phyloP scores from a whole-genome alignment of 2,797 vertebrate species.

The Lophius americanus region DNA sequence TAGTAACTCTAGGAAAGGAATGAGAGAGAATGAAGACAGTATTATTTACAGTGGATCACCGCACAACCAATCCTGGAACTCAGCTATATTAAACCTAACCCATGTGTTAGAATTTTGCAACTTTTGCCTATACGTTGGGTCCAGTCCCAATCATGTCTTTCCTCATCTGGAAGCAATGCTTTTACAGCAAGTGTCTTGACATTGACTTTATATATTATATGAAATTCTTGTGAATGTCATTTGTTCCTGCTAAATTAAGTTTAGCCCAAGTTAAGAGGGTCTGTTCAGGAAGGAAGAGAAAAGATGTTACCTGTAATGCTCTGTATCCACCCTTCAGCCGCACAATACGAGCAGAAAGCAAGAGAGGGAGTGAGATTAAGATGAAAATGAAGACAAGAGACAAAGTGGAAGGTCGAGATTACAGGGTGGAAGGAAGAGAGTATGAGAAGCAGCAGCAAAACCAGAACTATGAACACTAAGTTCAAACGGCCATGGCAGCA shows the following conservation, averaged over 20 bases:
- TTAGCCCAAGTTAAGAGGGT: conserved; percentile 39
- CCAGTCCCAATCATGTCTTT: conserved; percentile 10
- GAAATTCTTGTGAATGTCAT: conserved; percentile 41
- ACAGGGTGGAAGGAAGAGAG: conserved; percentile 33
- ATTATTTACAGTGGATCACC: conserved; percentile 6
- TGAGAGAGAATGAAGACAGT: neutral
- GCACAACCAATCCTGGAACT: neutral
- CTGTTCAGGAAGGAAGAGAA: conserved; percentile 68
- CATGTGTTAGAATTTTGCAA: conserved; percentile 8
- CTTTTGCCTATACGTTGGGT: neutral
- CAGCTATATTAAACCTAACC: neutral
- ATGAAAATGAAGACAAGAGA: conserved; percentile 69
- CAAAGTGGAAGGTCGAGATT: conserved; percentile 55
- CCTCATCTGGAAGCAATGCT: conserved; percentile 36
- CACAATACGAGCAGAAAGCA: conserved; percentile 85
- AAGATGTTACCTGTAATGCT: conserved; percentile 95
- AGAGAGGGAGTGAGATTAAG: conserved; percentile 78
- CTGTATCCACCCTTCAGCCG: conserved; percentile 99
- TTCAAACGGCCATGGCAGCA: conserved; percentile 29
- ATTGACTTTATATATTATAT: neutral
- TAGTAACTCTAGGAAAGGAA: conserved; percentile 88
- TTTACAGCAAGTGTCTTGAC: conserved; percentile 31
- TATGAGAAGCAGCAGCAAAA: conserved; percentile 53
- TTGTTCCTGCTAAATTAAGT: conserved; percentile 32
- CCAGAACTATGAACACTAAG: conserved; percentile 40